A percentile compares a stretch with the other conserved stretches of the same genome.
phyloP scores from a whole-genome alignment of 2,797 vertebrate genomes.

The Macrochelys suwanniensis region DNA sequence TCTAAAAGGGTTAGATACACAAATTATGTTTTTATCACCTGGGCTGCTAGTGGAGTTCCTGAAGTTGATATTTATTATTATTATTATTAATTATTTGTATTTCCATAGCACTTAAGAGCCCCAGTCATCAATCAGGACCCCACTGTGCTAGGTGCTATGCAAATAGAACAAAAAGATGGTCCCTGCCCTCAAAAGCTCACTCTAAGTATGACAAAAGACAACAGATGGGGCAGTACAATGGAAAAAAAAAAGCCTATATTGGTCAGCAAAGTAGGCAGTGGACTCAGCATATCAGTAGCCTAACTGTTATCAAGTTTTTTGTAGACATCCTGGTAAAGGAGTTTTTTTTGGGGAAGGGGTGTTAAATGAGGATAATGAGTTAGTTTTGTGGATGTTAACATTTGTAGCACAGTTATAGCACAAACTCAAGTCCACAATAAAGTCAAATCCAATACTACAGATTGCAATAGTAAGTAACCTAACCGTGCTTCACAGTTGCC shows the following conservation, averaged over 20 bases:
- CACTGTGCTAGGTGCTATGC: neutral
- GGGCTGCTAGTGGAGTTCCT: slow-evolving; percentile 20
- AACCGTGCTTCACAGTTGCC: neutral
- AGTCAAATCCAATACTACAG: neutral
- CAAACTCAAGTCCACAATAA: neutral
- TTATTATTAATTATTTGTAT: neutral
- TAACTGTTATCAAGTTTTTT: neutral
- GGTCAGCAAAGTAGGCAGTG: neutral
- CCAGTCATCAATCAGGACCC: neutral
- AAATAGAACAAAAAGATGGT: neutral
- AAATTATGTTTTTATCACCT: slow-evolving; percentile 13
- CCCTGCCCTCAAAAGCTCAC: neutral
- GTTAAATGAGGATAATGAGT: neutral
- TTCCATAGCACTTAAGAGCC: neutral
- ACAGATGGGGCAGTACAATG: neutral
- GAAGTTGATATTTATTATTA: neutral
- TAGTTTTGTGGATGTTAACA: neutral
- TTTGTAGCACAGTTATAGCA: neutral
- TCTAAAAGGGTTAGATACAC: neutral
- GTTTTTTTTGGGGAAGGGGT: neutral
- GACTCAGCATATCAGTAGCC: neutral
- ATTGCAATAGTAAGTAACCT: neutral
- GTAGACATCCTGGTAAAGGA: neutral
- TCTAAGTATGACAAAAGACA: neutral
- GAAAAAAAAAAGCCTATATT: neutral